Evolutionary conservation across 2,888 invertebrate species (phyloP), one percentile per base, ranked within the genome.

Genomic region (Drosophila tanythrix): DNA sequence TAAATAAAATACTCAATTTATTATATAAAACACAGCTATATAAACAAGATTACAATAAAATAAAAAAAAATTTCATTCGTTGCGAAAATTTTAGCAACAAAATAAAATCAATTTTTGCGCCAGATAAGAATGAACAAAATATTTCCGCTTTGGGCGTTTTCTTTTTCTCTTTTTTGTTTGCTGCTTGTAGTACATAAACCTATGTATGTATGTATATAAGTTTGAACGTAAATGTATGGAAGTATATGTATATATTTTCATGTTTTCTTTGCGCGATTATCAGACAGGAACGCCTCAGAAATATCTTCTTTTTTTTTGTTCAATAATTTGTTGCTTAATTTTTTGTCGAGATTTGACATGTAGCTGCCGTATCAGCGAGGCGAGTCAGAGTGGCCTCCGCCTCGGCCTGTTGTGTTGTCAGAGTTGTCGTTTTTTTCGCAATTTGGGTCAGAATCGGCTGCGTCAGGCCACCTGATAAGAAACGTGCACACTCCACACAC

Each of bases 261-360:
- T 67, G 67, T 68, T 73, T 74, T 74, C 58, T 61, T 65, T 68
- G 52, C 52, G 51, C 70, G 82, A 80, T 85, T 85, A 72, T 55
- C 59, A 40, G 51, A 48, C 63, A 71, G 56, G 40, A 63, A 58
- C 70, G 65, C 75, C 65, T 75, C 61, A 75, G 65, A 65, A 82
- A 66, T 84, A 66, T 29, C 52, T 21, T 21, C 6, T 11, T 67
- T 51, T 62, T 71, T 73, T 76, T 77, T 83, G 74, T 88, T 88
- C 86, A 88, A 85, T 88, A 81, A 86, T 85, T 84, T 88, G 88
- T 85, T 88, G 86, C 83, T 85, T 71, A 88, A 85, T 83, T 85
- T 82, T 70, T 68, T 70, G 69, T 40, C 25, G 65, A 76, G 83
- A 84, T 84, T 84, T 83, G 79, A 81, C 76, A 81, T 81, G 76